Percentiles rank a stretch among this genome's conserved stretches.
phyloP scores from a whole-genome alignment of 2,888 invertebrate species.

The Sipha maydis region DNA sequence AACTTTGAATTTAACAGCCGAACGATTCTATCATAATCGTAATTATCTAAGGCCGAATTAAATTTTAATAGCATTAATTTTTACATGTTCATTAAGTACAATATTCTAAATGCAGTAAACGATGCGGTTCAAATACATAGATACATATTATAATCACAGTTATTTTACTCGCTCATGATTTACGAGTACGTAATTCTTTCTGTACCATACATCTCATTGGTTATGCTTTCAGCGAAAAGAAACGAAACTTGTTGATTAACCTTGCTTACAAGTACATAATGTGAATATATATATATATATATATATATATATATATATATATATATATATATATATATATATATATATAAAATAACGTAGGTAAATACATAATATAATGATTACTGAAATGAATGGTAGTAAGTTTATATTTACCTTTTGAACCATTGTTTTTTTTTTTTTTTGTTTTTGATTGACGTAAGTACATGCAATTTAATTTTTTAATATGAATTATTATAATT shows the following conservation, averaged over 20 bases:
- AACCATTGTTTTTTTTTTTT: neutral
- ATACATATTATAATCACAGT: too few species aligned
- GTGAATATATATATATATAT: neutral
- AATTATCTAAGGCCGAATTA: neutral
- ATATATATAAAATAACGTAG: neutral
- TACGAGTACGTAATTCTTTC: neutral
- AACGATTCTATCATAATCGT: neutral
- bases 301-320: too few species aligned
- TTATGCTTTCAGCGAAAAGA: neutral
- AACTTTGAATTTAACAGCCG: neutral
- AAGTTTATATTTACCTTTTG: neutral
- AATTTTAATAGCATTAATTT: neutral
- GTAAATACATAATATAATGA: neutral
- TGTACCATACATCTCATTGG: neutral
- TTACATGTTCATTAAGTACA: neutral
- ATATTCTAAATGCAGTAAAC: neutral
- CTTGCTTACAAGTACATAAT: neutral
- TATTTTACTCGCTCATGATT: neutral
- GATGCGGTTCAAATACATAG: neutral
- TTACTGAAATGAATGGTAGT: neutral
- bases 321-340: neutral
- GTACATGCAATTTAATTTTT: neutral
- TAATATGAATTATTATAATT: too few species aligned
- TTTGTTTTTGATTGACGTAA: too few species aligned
- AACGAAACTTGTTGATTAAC: neutral